These are phyloP conservation scores for Tonatia bakeri DNA, from an alignment of 2,113 vertebrate species.

Conservation along the genomic window DNA sequence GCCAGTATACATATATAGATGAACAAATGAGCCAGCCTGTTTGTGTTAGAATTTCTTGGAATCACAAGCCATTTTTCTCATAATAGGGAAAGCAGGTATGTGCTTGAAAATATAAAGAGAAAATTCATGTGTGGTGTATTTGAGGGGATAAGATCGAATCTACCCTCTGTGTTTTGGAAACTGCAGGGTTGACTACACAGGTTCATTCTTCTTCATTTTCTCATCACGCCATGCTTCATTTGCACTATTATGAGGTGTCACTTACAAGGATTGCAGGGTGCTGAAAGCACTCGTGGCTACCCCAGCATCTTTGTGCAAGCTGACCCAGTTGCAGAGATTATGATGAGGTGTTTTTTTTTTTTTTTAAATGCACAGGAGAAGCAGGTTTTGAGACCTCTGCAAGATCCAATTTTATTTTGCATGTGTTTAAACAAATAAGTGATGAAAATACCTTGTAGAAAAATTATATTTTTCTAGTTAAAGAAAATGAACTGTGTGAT, in stretches of 20 bases:
- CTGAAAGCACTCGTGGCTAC: constrained; percentile 72
- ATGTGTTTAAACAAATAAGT: constrained; percentile 38
- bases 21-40: neutral
- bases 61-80: neutral
- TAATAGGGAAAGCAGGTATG: neutral
- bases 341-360: neutral
- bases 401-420: constrained; percentile 30
- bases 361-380: neutral
- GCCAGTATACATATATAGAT: neutral
- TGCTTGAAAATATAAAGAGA: neutral
- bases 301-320: constrained; percentile 70
- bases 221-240: constrained; percentile 82
- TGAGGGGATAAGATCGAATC: constrained; percentile 10
- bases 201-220: constrained; percentile 85
- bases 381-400: constrained; percentile 39
- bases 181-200: constrained; percentile 73
- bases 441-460: neutral
- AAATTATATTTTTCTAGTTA: constrained; percentile 20
- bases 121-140: neutral
- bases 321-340: constrained; percentile 78
- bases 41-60: neutral
- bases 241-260: constrained; percentile 80
- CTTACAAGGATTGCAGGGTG: constrained; percentile 79
- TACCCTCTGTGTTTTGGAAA: constrained; percentile 64
- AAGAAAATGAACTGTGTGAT: neutral